Percentiles rank a stretch among this genome's conserved stretches.
Evolutionary conservation across 2,888 invertebrate genomes (phyloP).

Genomic region (Byasa hedistus): DNA sequence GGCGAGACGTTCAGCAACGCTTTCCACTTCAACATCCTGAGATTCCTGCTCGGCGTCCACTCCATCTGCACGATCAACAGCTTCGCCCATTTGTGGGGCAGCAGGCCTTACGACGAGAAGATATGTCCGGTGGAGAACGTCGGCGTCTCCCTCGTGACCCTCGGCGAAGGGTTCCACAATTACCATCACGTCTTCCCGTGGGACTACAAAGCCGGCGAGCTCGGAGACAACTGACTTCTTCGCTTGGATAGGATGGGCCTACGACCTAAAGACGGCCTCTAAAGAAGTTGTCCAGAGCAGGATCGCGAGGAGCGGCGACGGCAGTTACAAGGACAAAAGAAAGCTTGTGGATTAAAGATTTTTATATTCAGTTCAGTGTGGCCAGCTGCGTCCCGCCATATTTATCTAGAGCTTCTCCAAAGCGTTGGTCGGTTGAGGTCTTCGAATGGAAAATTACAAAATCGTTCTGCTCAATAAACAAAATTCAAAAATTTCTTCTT

Average conservation of each 20-base stretch:
- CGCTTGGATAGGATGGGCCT: constrained; percentile 3
- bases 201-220: constrained; percentile 3
- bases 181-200: constrained; percentile 45
- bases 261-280: background rate
- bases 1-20: constrained; percentile 71
- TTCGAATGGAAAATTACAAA: too few relatives aligned
- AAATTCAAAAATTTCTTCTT: too few relatives aligned
- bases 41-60: constrained; percentile 81
- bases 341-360: background rate
- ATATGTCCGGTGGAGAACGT: constrained; percentile 46
- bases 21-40: constrained; percentile 68
- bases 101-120: constrained; percentile 65
- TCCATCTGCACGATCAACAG: constrained; percentile 84
- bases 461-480: too few relatives aligned
- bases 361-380: too few relatives aligned
- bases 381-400: too few relatives aligned
- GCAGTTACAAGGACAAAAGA: background rate
- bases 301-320: background rate
- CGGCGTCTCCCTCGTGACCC: constrained; percentile 36
- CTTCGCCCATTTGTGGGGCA: constrained; percentile 78
- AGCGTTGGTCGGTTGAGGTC: too few relatives aligned
- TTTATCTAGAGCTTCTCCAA: too few relatives aligned
- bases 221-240: constrained; percentile 5
- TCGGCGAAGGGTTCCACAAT: constrained; percentile 58
- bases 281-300: background rate